These are phyloP conservation scores for Nomada fabriciana DNA, from an alignment of 2,888 invertebrate genomes.

Conservation along the genomic window DNA sequence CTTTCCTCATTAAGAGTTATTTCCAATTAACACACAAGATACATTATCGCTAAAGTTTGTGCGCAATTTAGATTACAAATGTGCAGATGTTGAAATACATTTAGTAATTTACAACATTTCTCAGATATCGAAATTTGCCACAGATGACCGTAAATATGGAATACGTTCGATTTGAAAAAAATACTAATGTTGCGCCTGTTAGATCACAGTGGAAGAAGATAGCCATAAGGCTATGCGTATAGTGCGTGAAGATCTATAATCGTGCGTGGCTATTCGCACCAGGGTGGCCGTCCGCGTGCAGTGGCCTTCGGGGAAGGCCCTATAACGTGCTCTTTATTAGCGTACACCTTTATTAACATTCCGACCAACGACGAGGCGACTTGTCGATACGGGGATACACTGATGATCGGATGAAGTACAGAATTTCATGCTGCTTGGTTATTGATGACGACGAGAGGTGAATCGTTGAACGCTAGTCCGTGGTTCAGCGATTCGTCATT, in stretches of 20 bases:
- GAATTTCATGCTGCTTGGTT: constrained; percentile 1
- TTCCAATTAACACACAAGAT: no score
- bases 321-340: constrained; percentile 46
- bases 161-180: neutral
- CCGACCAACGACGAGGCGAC: constrained; percentile 26
- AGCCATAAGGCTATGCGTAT: neutral
- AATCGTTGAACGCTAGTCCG: constrained; percentile 6
- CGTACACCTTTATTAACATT: constrained; percentile 42
- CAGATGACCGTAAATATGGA: neutral
- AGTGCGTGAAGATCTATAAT: constrained; percentile 56
- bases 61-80: no score
- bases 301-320: constrained; percentile 21
- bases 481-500: neutral
- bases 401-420: constrained; percentile 7
- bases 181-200: neutral
- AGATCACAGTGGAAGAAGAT: constrained; percentile 4
- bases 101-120: no score
- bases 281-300: constrained; percentile 40
- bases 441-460: constrained; percentile 14
- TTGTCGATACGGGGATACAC: constrained; percentile 31
- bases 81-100: no score
- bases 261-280: constrained; percentile 35
- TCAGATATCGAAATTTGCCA: no score
- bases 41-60: no score
- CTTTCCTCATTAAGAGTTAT: no score